Conservation (phyloP, 2,888 invertebrate species). For the Pilophorus perplexus region DNA sequence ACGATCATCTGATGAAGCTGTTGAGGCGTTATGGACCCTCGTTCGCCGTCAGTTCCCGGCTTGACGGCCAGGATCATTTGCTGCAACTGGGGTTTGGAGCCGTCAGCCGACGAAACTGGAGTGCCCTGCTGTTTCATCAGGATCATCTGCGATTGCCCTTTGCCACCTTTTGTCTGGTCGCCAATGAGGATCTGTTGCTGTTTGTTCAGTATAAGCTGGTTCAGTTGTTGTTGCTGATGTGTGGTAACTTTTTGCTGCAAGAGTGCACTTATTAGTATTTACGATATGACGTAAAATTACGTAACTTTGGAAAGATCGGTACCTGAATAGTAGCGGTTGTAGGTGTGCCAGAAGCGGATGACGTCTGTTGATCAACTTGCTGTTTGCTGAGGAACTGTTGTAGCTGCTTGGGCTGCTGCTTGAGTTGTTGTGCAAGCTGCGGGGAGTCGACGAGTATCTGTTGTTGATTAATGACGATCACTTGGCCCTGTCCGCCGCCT, state of each 20-base stretch:
- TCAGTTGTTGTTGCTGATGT: conserved; percentile 47
- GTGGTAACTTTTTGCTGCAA: conserved; percentile 43
- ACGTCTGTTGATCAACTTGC: conserved; percentile 38
- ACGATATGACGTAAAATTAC: too few relatives aligned
- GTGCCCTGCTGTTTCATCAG: conserved; percentile 47
- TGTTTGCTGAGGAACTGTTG: conserved; percentile 47
- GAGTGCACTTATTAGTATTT: too few relatives aligned
- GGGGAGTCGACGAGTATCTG: conserved; percentile 47
- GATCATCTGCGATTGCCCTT: conserved; percentile 47
- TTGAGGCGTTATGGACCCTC: conserved; percentile 48
- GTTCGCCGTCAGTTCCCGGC: conserved; percentile 36
- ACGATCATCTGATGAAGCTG: conserved; percentile 48
- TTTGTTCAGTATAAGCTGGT: conserved; percentile 39
- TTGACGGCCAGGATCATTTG: conserved; percentile 48
- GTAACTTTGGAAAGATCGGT: neutral
- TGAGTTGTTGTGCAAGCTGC: conserved; percentile 44
- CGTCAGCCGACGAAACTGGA: conserved; percentile 10
- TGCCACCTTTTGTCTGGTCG: conserved; percentile 45
- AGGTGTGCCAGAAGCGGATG: conserved; percentile 20
- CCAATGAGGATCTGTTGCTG: conserved; percentile 38
- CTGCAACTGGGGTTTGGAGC: conserved; percentile 50
- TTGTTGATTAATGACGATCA: conserved; percentile 48
- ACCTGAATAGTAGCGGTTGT: conserved; percentile 31
- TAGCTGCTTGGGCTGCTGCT: conserved; percentile 48
- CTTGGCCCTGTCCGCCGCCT: conserved; percentile 45